phyloP scores from a whole-genome alignment of 2,113 vertebrate genomes.

The Budorcas taxicolor region DNA sequence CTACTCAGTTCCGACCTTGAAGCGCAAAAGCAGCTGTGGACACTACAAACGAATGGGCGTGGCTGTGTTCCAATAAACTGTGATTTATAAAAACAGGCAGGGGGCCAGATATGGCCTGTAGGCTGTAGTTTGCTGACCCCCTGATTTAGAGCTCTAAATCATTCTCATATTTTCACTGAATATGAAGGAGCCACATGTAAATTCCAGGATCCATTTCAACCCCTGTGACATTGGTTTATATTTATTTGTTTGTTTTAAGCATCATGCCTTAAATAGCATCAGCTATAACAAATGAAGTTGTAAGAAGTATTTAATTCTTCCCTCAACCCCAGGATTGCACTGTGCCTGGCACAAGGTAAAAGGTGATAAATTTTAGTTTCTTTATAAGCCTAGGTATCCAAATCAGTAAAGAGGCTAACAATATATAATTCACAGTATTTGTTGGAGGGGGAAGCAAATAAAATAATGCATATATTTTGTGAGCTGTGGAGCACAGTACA shows the following conservation, averaged over 20 bases:
- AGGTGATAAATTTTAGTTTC: neutral
- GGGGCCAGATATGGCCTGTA: neutral
- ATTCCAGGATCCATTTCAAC: neutral
- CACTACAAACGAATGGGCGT: neutral
- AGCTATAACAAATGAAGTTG: neutral
- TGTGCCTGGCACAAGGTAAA: neutral
- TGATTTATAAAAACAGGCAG: neutral
- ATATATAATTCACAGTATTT: neutral
- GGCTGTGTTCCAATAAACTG: neutral
- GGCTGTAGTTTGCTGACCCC: neutral
- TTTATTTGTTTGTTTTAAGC: slow-evolving; percentile 20
- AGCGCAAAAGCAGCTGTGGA: neutral
- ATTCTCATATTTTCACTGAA: neutral
- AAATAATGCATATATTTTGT: slow-evolving; percentile 1
- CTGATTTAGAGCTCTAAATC: neutral
- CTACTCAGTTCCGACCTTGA: neutral
- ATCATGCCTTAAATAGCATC: neutral
- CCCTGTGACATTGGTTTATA: neutral
- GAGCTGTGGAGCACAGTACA: neutral
- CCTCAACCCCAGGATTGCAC: neutral
- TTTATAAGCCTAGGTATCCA: neutral
- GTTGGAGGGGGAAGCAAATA: neutral
- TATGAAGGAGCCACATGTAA: neutral
- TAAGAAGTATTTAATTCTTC: neutral
- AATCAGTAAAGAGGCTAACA: neutral